A percentile compares a stretch with the other conserved stretches of the same genome.
phyloP scores from a whole-genome alignment of 2,888 invertebrate species.

The Nephrotoma guestfalica region DNA sequence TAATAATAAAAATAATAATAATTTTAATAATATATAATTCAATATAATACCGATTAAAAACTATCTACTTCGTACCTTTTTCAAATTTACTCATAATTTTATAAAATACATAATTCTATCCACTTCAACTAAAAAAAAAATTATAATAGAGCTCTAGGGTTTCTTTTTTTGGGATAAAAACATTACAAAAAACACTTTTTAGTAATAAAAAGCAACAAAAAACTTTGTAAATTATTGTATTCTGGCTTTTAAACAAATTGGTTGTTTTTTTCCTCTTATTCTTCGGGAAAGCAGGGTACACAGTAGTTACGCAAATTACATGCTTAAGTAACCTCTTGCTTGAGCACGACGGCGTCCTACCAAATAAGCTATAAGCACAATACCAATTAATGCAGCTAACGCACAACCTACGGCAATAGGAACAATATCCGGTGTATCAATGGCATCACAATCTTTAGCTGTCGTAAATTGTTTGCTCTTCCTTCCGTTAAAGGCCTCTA shows the following conservation, averaged over 20 bases:
- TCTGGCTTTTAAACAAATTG: neutral
- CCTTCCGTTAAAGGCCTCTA: slow-evolving; percentile 53
- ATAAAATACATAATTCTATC: neutral
- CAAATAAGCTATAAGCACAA: slow-evolving; percentile 86
- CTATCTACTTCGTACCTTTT: neutral
- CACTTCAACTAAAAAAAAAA: neutral
- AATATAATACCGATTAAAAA: neutral
- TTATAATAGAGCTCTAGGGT: neutral
- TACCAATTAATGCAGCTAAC: slow-evolving; percentile 73
- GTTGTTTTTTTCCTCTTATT: neutral
- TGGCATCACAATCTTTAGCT: slow-evolving; percentile 58
- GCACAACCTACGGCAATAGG: slow-evolving; percentile 95
- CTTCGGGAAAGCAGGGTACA: neutral
- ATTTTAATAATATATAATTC: neutral
- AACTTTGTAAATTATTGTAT: neutral
- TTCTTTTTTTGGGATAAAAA: neutral
- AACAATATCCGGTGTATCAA: slow-evolving; percentile 74
- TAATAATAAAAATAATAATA: neutral
- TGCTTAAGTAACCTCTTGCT: slow-evolving; percentile 76
- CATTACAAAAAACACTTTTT: neutral
- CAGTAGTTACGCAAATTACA: slow-evolving; percentile 35
- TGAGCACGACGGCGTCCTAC: slow-evolving; percentile 76
- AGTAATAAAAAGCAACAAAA: neutral
- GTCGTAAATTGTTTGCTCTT: slow-evolving; percentile 43
- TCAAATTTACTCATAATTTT: neutral